Percentiles rank a stretch among this genome's conserved stretches.
phyloP scores from a whole-genome alignment of 2,888 invertebrate genomes.

The Andrena marginata region DNA sequence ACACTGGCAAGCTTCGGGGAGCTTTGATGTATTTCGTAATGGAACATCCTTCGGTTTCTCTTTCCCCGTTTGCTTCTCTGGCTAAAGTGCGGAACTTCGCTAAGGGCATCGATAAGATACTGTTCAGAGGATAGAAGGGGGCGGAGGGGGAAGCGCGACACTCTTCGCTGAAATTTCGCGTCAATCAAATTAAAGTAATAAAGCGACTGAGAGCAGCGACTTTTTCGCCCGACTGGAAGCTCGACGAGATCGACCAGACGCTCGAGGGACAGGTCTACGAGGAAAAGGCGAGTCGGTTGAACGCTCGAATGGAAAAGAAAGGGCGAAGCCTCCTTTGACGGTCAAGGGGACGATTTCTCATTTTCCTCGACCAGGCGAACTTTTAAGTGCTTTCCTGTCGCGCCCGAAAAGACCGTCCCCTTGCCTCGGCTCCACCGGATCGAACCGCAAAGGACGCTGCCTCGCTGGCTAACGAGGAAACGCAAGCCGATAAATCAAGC shows the following conservation, averaged over 20 bases:
- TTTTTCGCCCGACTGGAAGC: background rate
- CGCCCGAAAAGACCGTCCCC: background rate
- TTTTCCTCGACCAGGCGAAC: conserved; percentile 13
- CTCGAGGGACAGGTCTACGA: background rate
- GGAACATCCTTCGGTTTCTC: conserved; percentile 49
- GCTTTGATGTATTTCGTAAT: conserved; percentile 71
- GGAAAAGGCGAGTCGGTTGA: background rate
- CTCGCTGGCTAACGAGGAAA: conserved; percentile 3
- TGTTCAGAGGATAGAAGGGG: conserved; percentile 21
- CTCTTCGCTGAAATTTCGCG: conserved; percentile 24
- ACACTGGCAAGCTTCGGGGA: conserved; percentile 16
- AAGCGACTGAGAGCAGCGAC: conserved; percentile 33
- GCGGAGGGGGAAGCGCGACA: conserved; percentile 18
- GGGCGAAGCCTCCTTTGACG: conserved; percentile 9
- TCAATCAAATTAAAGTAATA: conserved; percentile 49
- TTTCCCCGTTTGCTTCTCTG: background rate
- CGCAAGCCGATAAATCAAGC: conserved; percentile 4
- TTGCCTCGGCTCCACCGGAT: background rate
- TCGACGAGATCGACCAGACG: background rate
- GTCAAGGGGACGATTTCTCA: conserved; percentile 21
- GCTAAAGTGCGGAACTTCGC: no score
- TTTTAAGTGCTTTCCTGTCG: conserved; percentile 35
- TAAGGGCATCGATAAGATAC: conserved; percentile 14
- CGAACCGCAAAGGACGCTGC: background rate
- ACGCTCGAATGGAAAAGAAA: background rate